Conservation (phyloP, 1,140 invertebrate species). For the Halesus radiatus region DNA sequence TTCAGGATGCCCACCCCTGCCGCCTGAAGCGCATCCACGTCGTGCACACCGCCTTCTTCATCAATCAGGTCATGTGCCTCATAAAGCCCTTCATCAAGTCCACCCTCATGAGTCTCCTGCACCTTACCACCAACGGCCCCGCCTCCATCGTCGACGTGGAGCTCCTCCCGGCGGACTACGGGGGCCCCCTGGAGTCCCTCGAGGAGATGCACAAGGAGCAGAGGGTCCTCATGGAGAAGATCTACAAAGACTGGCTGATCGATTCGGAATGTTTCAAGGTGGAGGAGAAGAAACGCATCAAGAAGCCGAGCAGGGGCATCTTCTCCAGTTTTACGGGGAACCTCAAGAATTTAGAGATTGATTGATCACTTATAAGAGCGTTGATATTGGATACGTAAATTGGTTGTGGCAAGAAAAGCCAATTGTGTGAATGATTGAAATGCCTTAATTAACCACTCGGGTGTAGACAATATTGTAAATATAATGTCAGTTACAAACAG, state of each 20-base stretch:
- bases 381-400: too few relatives aligned
- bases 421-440: too few relatives aligned
- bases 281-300: conserved; percentile 68
- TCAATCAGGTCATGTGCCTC: conserved; percentile 74
- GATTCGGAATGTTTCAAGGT: conserved; percentile 67
- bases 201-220: conserved; percentile 68
- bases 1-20: conserved; percentile 74
- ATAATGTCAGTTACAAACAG: too few relatives aligned
- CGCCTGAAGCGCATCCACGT: conserved; percentile 74
- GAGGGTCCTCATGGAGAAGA: conserved; percentile 66
- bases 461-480: too few relatives aligned
- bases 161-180: conserved; percentile 68
- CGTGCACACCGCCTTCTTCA: conserved; percentile 73
- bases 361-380: conserved; percentile 58
- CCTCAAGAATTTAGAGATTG: conserved; percentile 67
- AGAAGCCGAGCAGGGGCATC: conserved; percentile 68
- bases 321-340: conserved; percentile 67
- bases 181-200: conserved; percentile 64
- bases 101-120: conserved; percentile 70
- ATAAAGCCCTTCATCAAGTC: conserved; percentile 73
- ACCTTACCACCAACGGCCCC: conserved; percentile 69
- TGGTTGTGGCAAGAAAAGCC: too few relatives aligned
- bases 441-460: too few relatives aligned
- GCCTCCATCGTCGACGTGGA: conserved; percentile 66
- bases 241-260: conserved; percentile 68